Conservation (phyloP, 2,113 vertebrate genomes). For the Corythaixoides concolor region DNA sequence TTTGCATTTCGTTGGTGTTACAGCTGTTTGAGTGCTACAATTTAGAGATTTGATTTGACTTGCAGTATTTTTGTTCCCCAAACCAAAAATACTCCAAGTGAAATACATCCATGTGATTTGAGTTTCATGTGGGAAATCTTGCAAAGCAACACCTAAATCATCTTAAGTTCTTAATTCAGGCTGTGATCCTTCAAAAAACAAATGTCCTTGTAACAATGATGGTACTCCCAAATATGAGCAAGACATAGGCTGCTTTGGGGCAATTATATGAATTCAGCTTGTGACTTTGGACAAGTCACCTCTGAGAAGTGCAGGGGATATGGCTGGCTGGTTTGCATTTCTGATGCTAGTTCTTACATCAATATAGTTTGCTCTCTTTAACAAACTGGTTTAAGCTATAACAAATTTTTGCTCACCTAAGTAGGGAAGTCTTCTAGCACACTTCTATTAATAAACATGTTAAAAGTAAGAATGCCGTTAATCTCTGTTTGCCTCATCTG, state of each 20-base stretch:
- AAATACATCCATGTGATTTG: background rate
- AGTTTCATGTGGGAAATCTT: background rate
- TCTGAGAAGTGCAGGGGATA: background rate
- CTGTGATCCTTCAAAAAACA: background rate
- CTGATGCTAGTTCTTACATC: background rate
- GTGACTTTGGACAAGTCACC: background rate
- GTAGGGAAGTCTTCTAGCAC: background rate
- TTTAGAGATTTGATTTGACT: background rate
- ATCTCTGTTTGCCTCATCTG: background rate
- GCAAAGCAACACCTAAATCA: background rate
- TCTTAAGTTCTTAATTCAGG: background rate
- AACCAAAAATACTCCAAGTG: too few species aligned
- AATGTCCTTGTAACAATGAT: background rate
- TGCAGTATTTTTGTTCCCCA: background rate
- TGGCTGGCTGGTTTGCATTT: background rate
- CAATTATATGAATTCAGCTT: background rate
- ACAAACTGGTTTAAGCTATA: background rate
- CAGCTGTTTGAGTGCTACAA: fast-evolving
- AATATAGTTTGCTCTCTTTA: background rate
- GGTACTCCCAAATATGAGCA: fast-evolving
- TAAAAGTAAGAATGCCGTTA: background rate
- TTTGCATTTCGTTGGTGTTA: background rate
- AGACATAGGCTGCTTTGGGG: background rate
- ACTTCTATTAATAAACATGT: background rate
- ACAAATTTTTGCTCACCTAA: background rate